Evolutionary conservation across 2,888 invertebrate species (phyloP).

Genomic region (Pteria penguin): DNA sequence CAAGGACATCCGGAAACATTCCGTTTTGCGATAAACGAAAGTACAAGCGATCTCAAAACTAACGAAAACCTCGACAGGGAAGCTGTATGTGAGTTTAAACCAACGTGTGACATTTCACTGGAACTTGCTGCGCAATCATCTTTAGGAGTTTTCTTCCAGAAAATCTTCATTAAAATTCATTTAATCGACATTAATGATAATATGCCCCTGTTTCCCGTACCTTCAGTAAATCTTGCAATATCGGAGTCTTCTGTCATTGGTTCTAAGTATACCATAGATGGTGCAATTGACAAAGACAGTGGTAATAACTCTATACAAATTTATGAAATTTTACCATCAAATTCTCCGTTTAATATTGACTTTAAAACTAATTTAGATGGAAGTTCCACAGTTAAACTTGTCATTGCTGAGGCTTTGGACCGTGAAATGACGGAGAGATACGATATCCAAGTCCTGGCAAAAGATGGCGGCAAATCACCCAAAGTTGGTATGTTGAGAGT

Average conservation of each 20-base stretch:
- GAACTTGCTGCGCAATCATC: constrained; percentile 67
- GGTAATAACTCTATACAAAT: constrained; percentile 61
- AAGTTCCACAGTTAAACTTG: constrained; percentile 64
- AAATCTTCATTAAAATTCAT: constrained; percentile 67
- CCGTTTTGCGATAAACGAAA: constrained; percentile 62
- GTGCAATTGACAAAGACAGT: constrained; percentile 69
- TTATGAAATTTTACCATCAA: constrained; percentile 62
- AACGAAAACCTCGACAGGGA: constrained; percentile 64
- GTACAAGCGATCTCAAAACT: constrained; percentile 59
- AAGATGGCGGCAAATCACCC: constrained; percentile 64
- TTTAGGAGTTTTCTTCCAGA: constrained; percentile 66
- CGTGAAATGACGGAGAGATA: constrained; percentile 63
- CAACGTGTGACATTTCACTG: constrained; percentile 58
- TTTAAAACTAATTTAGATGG: constrained; percentile 62
- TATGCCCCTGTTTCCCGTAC: constrained; percentile 64
- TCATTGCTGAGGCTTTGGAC: constrained; percentile 63
- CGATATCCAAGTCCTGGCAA: constrained; percentile 64
- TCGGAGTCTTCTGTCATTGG: constrained; percentile 63
- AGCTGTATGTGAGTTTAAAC: constrained; percentile 58
- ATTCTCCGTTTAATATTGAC: constrained; percentile 62
- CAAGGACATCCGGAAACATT: constrained; percentile 54
- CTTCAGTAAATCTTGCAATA: constrained; percentile 56
- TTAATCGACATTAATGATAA: constrained; percentile 77
- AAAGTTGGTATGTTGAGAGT: constrained; percentile 59
- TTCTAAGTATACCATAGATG: constrained; percentile 57